Evolutionary conservation across 2,113 vertebrate genomes (phyloP).

Genomic region (Ovis aries): DNA sequence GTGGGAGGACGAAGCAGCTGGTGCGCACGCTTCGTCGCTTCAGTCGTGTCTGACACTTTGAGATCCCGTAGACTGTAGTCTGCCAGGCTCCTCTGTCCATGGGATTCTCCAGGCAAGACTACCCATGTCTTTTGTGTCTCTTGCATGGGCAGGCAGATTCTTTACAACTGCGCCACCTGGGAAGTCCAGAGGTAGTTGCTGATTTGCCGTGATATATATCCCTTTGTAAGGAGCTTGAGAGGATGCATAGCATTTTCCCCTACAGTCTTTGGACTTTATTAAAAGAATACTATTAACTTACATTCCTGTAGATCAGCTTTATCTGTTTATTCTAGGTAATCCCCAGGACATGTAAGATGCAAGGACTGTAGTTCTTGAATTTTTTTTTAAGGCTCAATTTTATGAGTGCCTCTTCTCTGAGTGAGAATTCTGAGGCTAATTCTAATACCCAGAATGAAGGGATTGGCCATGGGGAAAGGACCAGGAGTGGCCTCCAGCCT

Average conservation of each 20-base stretch:
- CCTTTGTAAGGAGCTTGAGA: not conserved
- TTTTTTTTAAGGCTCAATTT: not conserved
- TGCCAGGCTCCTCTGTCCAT: not conserved
- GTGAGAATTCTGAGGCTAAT: not conserved
- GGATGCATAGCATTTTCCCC: not conserved
- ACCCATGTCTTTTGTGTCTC: not conserved
- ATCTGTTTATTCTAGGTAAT: not conserved
- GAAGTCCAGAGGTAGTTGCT: not conserved
- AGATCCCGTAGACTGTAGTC: not conserved
- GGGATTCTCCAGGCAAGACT: not conserved
- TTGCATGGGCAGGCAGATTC: not conserved
- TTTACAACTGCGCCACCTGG: not conserved
- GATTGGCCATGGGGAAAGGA: not conserved
- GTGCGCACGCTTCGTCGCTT: fast-evolving
- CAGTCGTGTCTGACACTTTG: not conserved
- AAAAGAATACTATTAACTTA: not conserved
- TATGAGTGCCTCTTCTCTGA: not conserved
- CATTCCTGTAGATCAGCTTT: not conserved
- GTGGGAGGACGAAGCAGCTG: fast-evolving
- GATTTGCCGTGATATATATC: not conserved
- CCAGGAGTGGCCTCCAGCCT: not conserved
- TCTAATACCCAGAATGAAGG: not conserved
- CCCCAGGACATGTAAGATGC: not conserved
- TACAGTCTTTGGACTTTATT: not conserved
- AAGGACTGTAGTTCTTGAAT: not conserved